Evolutionary conservation across 2,888 invertebrate species (phyloP), one percentile per base, ranked within the genome.

Genomic region (Lamellibrachia columna): DNA sequence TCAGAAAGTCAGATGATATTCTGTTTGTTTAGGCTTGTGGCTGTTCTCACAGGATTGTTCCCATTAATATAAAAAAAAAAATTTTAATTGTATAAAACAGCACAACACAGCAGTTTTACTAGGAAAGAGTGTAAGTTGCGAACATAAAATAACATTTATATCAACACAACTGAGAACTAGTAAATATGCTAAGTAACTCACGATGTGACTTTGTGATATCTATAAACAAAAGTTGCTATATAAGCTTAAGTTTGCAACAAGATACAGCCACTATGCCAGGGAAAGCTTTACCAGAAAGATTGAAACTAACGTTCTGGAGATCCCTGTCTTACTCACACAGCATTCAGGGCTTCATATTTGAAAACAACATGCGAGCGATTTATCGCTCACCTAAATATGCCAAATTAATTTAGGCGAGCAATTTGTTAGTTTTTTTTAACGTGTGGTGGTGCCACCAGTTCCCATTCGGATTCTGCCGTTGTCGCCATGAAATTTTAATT

Each of bases 201-300:
- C 91, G n/a, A 53, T 91, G 15, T 91, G n/a, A 60, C 52, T 22
- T 15, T 92, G 15, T 60, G 11, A 55, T 15, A 15, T 92, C 55
- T 92, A 52, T 92, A 53, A 53, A 55, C 22, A 55, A 53, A 52
- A 91, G n/a, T 53, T 9, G 90, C 53, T 9, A 92, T 92, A 90
- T 90, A 92, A 90, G 91, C 93, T 91, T 91, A 4, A 93, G 90
- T 90, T 75, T 75, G 75, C 75, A 75, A 75, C 2, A 75, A 75
- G 22, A 75, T 75, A 22, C 75, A 75, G n/a, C n/a, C 6, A 75
- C 6, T 75, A 6, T 22, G 15, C 15, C 75, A 75, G 6, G 40
- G 40, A 40, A 40, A 40, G n/a, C n/a, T 22, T 75, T 75, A 75
- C n/a, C 75, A 75, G 75, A 22, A 22, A 75, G n/a, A 15, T 6